Base-by-base conservation (phyloP, 2,888 invertebrate species). In the Sphaerophoria taeniata region DNA sequence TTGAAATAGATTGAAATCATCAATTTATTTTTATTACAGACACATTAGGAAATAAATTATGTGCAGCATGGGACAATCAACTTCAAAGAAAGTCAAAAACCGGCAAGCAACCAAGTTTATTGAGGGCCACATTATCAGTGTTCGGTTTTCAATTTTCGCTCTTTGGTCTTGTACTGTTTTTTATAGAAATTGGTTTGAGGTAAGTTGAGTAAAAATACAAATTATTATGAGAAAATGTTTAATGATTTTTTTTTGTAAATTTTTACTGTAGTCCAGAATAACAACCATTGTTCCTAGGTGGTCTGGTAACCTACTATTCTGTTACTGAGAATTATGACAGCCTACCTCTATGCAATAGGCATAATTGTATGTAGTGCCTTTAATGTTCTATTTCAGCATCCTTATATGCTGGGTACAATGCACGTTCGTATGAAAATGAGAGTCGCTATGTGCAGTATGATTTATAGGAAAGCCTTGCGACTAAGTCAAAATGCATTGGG, bases 341-440 rank as follows among this genome's bases (percentile, higher is more conserved):
- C 97, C 0, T 97, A 96, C 90, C 90, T 95, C 63, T 97, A 96
- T 90, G 96, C 97, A 0, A 94, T 93, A 0, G 95, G 95, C 4
- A 95, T 97, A 39, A 94, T 96, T 12, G 88, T 95, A 16, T 96
- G 95, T 89, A 96, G 97, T 0, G 95, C 95, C 0, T 89, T 96
- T 60, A 95, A 95, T 89, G 95, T 97, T 33, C 93, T 97, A 88
- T 93, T 96, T n/a, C 95, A 96, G 87, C 99, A 99, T 92, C 97
- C 97, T 0, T 97, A 96, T 90, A 97, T 98, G 95, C 95, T 98
- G 93, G 95, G 95, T 63, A 90, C 94, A 9, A 91, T 93, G 89
- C 94, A 95, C 87, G 90, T 94, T 7, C 96, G 96, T 72, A 94
- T 96, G 95, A 93, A 94, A 89, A 92, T 95, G 86, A 92, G 96